Conservation (phyloP, 2,888 invertebrate genomes). For the Drosophila rubida region DNA sequence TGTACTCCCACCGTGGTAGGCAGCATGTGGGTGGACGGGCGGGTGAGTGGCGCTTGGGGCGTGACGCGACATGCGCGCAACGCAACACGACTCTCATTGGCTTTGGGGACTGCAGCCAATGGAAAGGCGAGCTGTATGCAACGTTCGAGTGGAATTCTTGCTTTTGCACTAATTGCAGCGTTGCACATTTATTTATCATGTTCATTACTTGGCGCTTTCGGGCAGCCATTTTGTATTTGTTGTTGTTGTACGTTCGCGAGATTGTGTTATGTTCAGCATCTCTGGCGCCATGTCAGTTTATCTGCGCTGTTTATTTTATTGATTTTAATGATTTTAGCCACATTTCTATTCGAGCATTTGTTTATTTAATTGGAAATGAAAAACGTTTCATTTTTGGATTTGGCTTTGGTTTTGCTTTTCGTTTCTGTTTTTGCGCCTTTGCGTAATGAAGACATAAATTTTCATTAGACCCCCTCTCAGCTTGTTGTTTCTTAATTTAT, state of each 20-base stretch:
- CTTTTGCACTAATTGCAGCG: conserved; percentile 41
- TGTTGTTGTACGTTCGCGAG: conserved; percentile 4
- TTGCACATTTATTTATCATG: conserved; percentile 45
- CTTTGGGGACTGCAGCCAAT: conserved; percentile 36
- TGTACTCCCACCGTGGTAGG: conserved; percentile 61
- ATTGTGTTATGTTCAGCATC: conserved; percentile 42
- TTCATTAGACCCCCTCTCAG: conserved; percentile 60
- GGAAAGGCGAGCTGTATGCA: conserved; percentile 26
- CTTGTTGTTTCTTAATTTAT: conserved; percentile 69
- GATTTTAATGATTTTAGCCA: conserved; percentile 77
- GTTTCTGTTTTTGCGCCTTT: conserved; percentile 43
- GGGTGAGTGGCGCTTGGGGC: conserved; percentile 56
- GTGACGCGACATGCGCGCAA: conserved; percentile 54
- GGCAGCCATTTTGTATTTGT: conserved; percentile 49
- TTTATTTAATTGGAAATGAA: conserved; percentile 65
- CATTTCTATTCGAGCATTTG: conserved; percentile 56
- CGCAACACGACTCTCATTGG: conserved; percentile 38
- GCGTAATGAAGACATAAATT: conserved; percentile 71
- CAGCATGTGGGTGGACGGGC: conserved; percentile 48
- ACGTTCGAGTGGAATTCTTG: conserved; percentile 20
- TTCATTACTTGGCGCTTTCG: conserved; percentile 4
- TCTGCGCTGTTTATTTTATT: conserved; percentile 74
- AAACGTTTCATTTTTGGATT: conserved; percentile 30
- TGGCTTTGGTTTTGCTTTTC: conserved; percentile 5
- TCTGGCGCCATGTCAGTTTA: conserved; percentile 63